phyloP scores from a whole-genome alignment of 1,140 invertebrate genomes.

The Drosophila gunungcola region DNA sequence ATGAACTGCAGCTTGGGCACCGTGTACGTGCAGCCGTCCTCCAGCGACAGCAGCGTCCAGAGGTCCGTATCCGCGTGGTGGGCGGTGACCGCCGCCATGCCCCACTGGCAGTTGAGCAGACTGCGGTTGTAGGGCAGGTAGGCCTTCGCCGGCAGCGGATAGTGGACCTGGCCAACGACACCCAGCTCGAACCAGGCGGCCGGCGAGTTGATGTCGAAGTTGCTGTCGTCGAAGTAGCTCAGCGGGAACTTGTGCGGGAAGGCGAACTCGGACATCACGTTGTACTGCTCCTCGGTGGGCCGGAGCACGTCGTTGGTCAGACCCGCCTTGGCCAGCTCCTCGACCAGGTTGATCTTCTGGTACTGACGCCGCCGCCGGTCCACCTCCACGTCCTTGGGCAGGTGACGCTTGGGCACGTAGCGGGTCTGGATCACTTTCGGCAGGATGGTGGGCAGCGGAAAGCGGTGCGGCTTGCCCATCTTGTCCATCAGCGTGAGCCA shows the following conservation, averaged over 20 bases:
- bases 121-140: conserved; percentile 65
- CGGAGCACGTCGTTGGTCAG: conserved; percentile 57
- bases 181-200: conserved; percentile 76
- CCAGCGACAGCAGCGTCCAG: conserved; percentile 60
- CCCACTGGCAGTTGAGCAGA: conserved; percentile 67
- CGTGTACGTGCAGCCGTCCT: conserved; percentile 61
- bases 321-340: conserved; percentile 60
- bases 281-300: conserved; percentile 75
- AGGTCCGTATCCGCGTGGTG: conserved; percentile 48
- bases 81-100: conserved; percentile 54
- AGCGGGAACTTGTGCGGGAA: conserved; percentile 76
- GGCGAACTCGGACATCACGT: conserved; percentile 68
- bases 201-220: conserved; percentile 68
- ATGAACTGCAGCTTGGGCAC: conserved; percentile 78
- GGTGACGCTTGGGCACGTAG: conserved; percentile 59
- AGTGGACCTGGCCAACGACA: conserved; percentile 52
- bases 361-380: conserved; percentile 71
- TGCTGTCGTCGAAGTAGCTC: conserved; percentile 76
- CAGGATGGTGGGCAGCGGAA: conserved; percentile 73
- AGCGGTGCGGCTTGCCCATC: conserved; percentile 61
- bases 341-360: conserved; percentile 59
- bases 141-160: conserved; percentile 70
- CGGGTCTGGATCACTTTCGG: conserved; percentile 77
- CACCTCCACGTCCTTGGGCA: conserved; percentile 80
- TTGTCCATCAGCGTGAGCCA: conserved; percentile 70